Evolutionary conservation across 2,888 invertebrate species (phyloP), one percentile per base, ranked within the genome.

Genomic region (Apodemia duryi): DNA sequence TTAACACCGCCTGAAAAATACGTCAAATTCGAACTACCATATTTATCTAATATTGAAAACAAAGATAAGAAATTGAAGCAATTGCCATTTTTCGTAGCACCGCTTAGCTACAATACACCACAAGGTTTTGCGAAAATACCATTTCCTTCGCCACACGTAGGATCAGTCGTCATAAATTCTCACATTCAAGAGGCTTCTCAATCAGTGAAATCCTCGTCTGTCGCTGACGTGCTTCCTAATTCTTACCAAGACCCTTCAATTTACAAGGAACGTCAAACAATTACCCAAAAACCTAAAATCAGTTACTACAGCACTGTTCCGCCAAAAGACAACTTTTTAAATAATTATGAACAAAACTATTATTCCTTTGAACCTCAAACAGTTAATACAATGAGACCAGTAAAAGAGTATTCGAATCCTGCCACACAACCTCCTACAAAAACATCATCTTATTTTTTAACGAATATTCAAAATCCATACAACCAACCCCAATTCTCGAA

Each of bases 111-210:
- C 76, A 95, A 95, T 72, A 95, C 97, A n/a, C 97, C 97, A 0
- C 92, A 94, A 62, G 97, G 97, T 3, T 97, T 96, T 77, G 95
- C 96, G 0, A 97, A 97, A 85, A 97, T 97, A 70, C 95, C 96
- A 0, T 94, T 97, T 79, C 97, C 97, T 0, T 95, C 96, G 13
- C 97, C 97, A 0, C 97, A 97, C 75, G 96, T 97, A 0, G 97
- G 97, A 1, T 97, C 97, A 0, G 96, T 97, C 4, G 96, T 97
- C 0, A 93, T 97, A 1, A 95, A 95, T 73, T 91, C 93, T 6
- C 85, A 85, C 70, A 90, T 88, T 35, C 88, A 86, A 67, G 70
- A 79, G 13, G 72, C 81, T 10, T 65, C 79, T n/a, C 71, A 78
- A n/a, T 52, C 70, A 13, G 64, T 69, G 6, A 73, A 77, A 61